phyloP scores from a whole-genome alignment of 2,888 invertebrate species.

The Cenopis cana region DNA sequence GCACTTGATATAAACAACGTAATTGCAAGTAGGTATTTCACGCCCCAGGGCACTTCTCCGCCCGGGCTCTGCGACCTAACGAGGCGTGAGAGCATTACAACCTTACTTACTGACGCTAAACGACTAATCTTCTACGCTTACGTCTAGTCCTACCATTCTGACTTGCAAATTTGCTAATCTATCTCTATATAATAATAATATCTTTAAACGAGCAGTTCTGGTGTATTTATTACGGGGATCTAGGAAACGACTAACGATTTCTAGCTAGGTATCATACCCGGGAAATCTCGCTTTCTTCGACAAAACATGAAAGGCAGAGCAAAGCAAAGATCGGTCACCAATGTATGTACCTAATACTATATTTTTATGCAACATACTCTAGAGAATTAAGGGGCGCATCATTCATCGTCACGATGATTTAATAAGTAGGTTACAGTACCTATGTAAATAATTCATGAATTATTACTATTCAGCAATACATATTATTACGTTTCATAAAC shows the following conservation, averaged over 20 bases:
- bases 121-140: conserved; percentile 57
- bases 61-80: conserved; percentile 57
- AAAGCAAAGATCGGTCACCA: no score
- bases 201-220: no score
- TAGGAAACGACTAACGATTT: no score
- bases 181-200: no score
- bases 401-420: background rate
- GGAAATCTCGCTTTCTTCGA: no score
- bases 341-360: background rate
- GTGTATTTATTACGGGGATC: no score
- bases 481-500: background rate
- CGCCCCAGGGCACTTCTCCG: conserved; percentile 55
- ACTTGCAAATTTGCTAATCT: background rate
- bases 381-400: background rate
- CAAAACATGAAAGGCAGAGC: no score
- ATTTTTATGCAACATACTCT: background rate
- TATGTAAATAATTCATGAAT: no score
- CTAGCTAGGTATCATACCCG: no score
- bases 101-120: conserved; percentile 59
- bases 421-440: background rate
- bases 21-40: conserved; percentile 64
- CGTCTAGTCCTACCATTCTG: conserved; percentile 36
- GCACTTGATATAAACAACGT: conserved; percentile 60
- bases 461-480: background rate
- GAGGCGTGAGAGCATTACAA: conserved; percentile 66